Percentiles rank a stretch among this genome's conserved stretches.
These are phyloP conservation scores for Ceratina japonica DNA, from an alignment of 1,140 invertebrate species.

Conservation along the genomic window DNA sequence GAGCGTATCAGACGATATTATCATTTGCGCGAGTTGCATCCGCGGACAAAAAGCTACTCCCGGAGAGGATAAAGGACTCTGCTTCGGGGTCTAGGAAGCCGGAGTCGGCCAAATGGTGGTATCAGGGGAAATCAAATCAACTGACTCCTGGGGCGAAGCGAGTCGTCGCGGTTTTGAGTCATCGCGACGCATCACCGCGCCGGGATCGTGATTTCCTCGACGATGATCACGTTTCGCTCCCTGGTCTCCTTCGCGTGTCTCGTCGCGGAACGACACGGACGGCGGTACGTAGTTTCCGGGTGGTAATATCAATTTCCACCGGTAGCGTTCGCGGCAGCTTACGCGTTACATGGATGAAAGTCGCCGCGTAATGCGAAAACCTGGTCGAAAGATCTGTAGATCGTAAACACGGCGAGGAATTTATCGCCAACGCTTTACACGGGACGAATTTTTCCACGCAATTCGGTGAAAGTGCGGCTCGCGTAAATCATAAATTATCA, in stretches of 20 bases:
- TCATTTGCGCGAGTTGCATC: too few species aligned
- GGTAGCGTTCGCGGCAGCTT: not conserved
- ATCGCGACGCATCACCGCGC: not conserved
- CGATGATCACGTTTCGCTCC: conserved; percentile 12
- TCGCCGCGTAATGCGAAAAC: conserved; percentile 31
- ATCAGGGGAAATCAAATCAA: conserved; percentile 21
- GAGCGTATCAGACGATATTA: not conserved
- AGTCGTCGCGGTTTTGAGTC: not conserved
- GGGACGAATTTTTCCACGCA: too few species aligned
- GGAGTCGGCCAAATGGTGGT: conserved; percentile 2
- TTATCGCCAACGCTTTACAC: too few species aligned
- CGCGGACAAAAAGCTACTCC: too few species aligned
- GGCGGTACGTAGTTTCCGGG: conserved; percentile 1
- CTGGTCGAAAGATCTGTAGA: not conserved
- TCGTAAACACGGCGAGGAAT: too few species aligned
- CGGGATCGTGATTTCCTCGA: conserved; percentile 5
- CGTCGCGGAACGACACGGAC: not conserved
- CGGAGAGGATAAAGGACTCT: not conserved
- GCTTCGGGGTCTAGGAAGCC: not conserved
- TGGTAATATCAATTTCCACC: conserved; percentile 31
- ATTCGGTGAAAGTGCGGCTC: too few species aligned
- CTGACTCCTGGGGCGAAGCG: not conserved
- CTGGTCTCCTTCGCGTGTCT: not conserved
- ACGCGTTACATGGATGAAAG: conserved; percentile 3
- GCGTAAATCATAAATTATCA: too few species aligned